Evolutionary conservation across 2,113 vertebrate genomes (phyloP), one percentile per base, ranked within the genome.

Genomic region (Sinocyclocheilus rhinocerous): DNA sequence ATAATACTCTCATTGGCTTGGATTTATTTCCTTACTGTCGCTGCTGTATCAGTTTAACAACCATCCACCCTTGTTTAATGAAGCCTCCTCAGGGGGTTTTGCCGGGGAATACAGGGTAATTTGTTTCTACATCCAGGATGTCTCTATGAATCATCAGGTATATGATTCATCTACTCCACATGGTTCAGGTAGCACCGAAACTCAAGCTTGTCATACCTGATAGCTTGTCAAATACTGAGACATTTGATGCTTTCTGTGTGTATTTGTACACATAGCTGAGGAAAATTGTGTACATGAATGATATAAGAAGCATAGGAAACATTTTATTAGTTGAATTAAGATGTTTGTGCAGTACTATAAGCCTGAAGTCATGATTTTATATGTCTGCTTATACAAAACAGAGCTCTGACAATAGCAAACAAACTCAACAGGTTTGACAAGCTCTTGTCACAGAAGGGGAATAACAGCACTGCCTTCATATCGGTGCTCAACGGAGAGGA

Each of bases 401-500:
- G 42, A 75, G 65, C n/a, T 29, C 48, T 52, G 48, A 12, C 7
- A 22, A 86, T 52, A 80, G 80, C 57, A 67, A 67, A 85, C 55
- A 84, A 84, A 83, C 39, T 1, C 45, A 83, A 88, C 84, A 22
- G 87, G 87, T 85, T 76, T 50, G 36, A 70, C 84, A 36, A 80
- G 79, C 67, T 73, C 13, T 26, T 26, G 45, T 26, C 1, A 15
- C n/a, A 9, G 24, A 63, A 33, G 29, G 48, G 13, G 15, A 79
- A 72, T 57, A 50, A 61, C 55, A 24, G 8, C 11, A n/a, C 69
- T 59, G 15, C 24, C 45, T 52, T 52, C 15, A 52, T 52, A 52
- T 52, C 13, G 13, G 50, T 16, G 50, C 50, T 16, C 1, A 52
- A 52, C 15, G 0, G 29, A 16, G 50, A 52, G 4, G 50, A 20